Percentiles rank a stretch among this genome's conserved stretches.
These are phyloP conservation scores for Eublepharis macularius DNA, from an alignment of 2,113 vertebrate species.

Conservation along the genomic window DNA sequence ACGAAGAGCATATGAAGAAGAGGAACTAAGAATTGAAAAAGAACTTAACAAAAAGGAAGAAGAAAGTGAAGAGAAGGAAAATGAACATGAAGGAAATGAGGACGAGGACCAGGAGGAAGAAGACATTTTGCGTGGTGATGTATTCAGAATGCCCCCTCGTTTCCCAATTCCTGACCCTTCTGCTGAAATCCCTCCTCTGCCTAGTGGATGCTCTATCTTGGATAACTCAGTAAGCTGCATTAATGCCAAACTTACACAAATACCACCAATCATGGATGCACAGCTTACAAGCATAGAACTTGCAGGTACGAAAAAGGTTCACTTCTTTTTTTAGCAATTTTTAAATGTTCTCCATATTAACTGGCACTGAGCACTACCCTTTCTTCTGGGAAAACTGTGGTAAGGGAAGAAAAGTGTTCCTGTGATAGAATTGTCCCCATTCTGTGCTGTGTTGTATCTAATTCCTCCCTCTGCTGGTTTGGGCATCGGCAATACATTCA, in stretches of 20 bases:
- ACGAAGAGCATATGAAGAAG: constrained; percentile 41
- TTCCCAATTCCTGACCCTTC: constrained; percentile 56
- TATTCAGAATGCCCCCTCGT: constrained; percentile 71
- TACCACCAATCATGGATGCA: constrained; percentile 85
- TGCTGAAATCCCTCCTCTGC: constrained; percentile 72
- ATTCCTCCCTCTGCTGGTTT: background rate
- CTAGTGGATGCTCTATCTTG: constrained; percentile 81
- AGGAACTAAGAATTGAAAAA: constrained; percentile 24
- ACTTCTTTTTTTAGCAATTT: background rate
- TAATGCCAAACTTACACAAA: constrained; percentile 78
- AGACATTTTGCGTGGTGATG: constrained; percentile 78
- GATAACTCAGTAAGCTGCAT: constrained; percentile 86
- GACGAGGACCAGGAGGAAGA: constrained; percentile 64
- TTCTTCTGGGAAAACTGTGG: background rate
- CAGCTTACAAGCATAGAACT: constrained; percentile 88
- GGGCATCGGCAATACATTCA: background rate
- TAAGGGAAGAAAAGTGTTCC: too few species aligned
- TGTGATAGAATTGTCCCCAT: background rate
- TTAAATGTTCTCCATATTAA: background rate
- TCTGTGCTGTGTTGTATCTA: background rate
- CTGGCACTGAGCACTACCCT: background rate
- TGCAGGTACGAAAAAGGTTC: constrained; percentile 78
- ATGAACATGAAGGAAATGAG: constrained; percentile 20
- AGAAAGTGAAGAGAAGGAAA: constrained; percentile 35
- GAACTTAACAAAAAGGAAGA: constrained; percentile 48